A percentile compares a stretch with the other conserved stretches of the same genome.
Evolutionary conservation across 1,140 invertebrate genomes (phyloP).

Genomic region (Cotesia typhae): DNA sequence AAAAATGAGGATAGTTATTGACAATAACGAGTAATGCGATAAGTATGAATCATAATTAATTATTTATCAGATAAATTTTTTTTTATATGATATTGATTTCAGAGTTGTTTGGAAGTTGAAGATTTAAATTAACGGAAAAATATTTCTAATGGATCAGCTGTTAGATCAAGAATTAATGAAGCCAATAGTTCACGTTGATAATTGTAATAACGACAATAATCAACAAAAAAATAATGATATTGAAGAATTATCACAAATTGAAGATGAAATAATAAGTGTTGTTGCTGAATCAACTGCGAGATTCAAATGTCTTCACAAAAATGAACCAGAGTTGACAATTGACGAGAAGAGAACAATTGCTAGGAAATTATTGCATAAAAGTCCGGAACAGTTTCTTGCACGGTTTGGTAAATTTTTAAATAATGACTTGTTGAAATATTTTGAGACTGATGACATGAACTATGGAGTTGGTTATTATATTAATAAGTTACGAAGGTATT

Average conservation of each 20-base stretch:
- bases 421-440: conserved; percentile 74
- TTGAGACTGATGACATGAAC: conserved; percentile 63
- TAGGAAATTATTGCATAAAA: conserved; percentile 71
- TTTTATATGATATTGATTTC: too few relatives aligned
- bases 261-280: conserved; percentile 46
- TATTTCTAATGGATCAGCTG: too few relatives aligned
- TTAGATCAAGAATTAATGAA: too few relatives aligned
- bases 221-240: conserved; percentile 4
- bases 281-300: conserved; percentile 51
- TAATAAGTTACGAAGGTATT: conserved; percentile 67
- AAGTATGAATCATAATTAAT: too few relatives aligned
- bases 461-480: conserved; percentile 73
- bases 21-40: too few relatives aligned
- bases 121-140: too few relatives aligned
- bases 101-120: too few relatives aligned
- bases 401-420: conserved; percentile 80
- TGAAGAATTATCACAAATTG: conserved; percentile 8
- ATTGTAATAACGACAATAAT: not conserved
- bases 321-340: conserved; percentile 51
- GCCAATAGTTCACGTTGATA: too few relatives aligned
- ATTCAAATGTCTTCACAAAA: conserved; percentile 82
- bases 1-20: too few relatives aligned
- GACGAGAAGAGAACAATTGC: conserved; percentile 66
- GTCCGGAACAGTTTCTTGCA: conserved; percentile 74
- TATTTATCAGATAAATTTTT: too few relatives aligned